These are phyloP conservation scores for Eugnorisma glareosa DNA, from an alignment of 2,888 invertebrate genomes.

Conservation along the genomic window DNA sequence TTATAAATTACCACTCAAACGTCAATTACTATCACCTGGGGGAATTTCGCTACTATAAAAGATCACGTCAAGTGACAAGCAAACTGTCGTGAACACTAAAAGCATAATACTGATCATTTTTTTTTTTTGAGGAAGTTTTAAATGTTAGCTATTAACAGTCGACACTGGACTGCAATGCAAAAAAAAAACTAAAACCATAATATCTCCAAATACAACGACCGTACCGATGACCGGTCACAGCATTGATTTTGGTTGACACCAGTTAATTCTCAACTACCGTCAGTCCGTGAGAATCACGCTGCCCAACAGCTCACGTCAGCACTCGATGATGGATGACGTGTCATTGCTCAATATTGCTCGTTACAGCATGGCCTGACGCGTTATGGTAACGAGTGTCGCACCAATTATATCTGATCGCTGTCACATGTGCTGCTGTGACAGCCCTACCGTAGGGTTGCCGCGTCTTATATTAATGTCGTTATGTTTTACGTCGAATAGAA, in stretches of 20 bases:
- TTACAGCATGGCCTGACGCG: constrained; percentile 35
- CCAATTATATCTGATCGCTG: constrained; percentile 73
- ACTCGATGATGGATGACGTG: constrained; percentile 63
- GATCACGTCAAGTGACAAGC: neutral
- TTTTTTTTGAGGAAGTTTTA: neutral
- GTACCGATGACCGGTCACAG: constrained; percentile 2
- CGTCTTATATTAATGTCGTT: constrained; percentile 15
- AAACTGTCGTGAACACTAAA: neutral
- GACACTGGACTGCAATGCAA: neutral
- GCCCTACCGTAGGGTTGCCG: constrained; percentile 48
- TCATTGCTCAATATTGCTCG: constrained; percentile 61
- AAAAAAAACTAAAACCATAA: neutral
- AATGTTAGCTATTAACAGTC: neutral
- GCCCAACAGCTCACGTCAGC: constrained; percentile 56
- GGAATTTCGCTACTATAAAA: neutral
- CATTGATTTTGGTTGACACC: constrained; percentile 13
- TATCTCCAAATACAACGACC: neutral
- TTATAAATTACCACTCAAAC: no score
- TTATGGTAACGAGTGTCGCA: constrained; percentile 58
- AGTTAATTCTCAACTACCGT: constrained; percentile 33
- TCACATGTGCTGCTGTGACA: constrained; percentile 60
- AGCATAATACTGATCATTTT: neutral
- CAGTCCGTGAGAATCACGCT: constrained; percentile 51
- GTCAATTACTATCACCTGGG: neutral
- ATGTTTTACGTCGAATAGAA: neutral